Evolutionary conservation across 2,888 invertebrate genomes (phyloP), one percentile per base, ranked within the genome.

Genomic region (Acronicta psi): DNA sequence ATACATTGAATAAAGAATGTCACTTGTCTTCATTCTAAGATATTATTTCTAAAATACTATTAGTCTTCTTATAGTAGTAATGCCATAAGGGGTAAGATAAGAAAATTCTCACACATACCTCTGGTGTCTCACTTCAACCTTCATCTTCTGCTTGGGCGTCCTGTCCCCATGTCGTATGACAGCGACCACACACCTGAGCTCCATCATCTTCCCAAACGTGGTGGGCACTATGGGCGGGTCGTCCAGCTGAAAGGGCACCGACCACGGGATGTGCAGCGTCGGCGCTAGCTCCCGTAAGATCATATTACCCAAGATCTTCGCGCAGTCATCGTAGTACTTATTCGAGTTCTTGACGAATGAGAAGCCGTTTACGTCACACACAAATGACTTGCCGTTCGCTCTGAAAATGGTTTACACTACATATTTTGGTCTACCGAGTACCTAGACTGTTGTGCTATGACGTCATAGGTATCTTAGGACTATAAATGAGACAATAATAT

Each of bases 101-200:
- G 6, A 34, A n/a, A n/a, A 6, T 5, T n/a, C 5, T n/a, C 7
- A 6, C 25, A 86, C 94, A 88, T 90, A 98, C 97, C 98, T 98
- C 3, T 97, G 97, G 95, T 99, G 99, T 50, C 99, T 95, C 13
- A 99, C 99, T 95, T 99, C 99, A 73, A 99, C 99, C 92, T 99
- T 99, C 99, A 99, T 99, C 94, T 99, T 99, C 94, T 99, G 99
- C 88, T 99, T 99, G 0, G 99, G 99, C 13, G 99, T 99, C 72
- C 99, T 95, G 90, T 99, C 99, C 0, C 99, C 99, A 84, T 99
- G 99, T 59, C 99, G 94, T 63, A 99, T 99, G 7, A 99, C 98
- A 20, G 98, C 99, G 38, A 99, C 98, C 3, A 99, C 99, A 88
- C 99, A 99, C 29, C 99, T 95, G 64, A 97, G 85, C 78, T 97